Evolutionary conservation across 2,888 invertebrate genomes (phyloP), one percentile per base, ranked within the genome.

Genomic region (Malthinus flaveolus): DNA sequence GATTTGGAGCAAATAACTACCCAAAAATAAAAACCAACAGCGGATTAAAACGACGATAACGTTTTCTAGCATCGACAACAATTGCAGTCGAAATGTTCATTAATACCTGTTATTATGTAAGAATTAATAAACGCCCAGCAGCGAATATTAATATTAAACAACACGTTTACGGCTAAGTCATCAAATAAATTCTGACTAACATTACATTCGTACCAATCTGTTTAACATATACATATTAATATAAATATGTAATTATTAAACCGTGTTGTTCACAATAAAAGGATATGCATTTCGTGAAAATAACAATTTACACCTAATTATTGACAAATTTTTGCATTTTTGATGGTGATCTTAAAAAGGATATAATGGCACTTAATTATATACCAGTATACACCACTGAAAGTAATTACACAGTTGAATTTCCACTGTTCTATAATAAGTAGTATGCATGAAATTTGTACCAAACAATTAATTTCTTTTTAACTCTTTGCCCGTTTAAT

Each of bases 71-170:
- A n/a, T 23, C 9, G 23, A 42, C 15, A 42, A 42, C 39, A 42
- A 42, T 42, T 42, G 39, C 15, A 42, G 39, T 42, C 39, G 23
- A 42, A n/a, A 42, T 42, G 39, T 42, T 23, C 39, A 42, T 42
- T 42, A 42, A 49, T 49, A 34, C 49, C 49, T 34, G 49, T 49
- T 49, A 49, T 49, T 49, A 34, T 49, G 49, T 33, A 23, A 51
- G 50, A 59, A 59, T 59, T 59, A 55, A 59, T 59, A 56, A 59
- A 51, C 47, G 39, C 51, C 59, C 56, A 56, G 55, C 59, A 51
- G 59, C 45, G 51, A 49, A 50, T 50, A 56, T 59, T 51, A 47
- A 50, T 50, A 59, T 56, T 56, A 56, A 59, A 51, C 59, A 51
- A 50, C 56, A 42, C 46, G 50, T 59, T 45, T 49, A 13, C 50